Conservation (phyloP, 2,797 vertebrate genomes). For the Sylvilagus floridanus region DNA sequence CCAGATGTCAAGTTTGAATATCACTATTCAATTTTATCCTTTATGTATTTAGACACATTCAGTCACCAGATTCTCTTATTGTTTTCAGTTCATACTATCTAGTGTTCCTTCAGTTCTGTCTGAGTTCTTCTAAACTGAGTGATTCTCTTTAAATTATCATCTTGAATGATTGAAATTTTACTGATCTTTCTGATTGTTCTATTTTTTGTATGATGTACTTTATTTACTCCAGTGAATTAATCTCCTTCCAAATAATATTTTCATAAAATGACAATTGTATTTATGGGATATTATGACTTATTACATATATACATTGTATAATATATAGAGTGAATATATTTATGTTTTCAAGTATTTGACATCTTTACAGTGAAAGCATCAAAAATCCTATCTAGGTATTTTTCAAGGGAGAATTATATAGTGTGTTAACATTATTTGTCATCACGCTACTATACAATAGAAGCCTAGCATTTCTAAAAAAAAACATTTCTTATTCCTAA, state of each 20-base stretch:
- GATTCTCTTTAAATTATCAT: not conserved
- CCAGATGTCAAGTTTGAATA: not conserved
- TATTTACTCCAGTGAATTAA: not conserved
- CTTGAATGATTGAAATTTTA: not conserved
- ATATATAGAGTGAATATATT: too few species aligned
- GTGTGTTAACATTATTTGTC: too few species aligned
- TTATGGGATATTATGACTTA: too few species aligned
- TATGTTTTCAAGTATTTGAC: too few species aligned
- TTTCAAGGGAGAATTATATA: too few species aligned
- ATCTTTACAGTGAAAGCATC: too few species aligned
- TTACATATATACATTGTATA: too few species aligned
- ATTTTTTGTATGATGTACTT: not conserved
- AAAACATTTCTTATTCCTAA: too few species aligned
- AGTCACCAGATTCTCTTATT: not conserved
- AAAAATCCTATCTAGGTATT: too few species aligned
- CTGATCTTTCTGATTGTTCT: not conserved
- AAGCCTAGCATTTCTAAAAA: too few species aligned
- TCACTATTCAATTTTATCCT: not conserved
- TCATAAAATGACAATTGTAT: not conserved
- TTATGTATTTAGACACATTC: not conserved
- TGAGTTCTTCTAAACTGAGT: constrained; percentile 1
- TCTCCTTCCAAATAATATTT: not conserved
- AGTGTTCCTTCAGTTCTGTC: not conserved
- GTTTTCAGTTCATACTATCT: not conserved
- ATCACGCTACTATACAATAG: too few species aligned